Evolutionary conservation across 2,113 vertebrate species (phyloP), one percentile per base, ranked within the genome.

Genomic region (Gymnorhina tibicen): DNA sequence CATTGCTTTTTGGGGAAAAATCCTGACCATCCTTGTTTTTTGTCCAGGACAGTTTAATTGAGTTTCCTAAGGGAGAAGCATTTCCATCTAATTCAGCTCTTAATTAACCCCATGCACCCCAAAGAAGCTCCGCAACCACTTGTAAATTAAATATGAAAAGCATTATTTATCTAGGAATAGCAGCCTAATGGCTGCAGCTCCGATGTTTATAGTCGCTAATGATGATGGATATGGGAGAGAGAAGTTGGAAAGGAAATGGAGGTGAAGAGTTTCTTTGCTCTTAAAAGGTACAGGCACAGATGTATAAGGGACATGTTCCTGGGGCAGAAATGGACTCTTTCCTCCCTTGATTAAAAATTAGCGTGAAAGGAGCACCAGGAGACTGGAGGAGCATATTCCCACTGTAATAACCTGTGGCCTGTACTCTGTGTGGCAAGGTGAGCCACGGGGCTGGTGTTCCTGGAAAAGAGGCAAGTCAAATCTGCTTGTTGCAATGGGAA

Each of bases 61-160:
- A 83, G 55, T 97, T 94, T 97, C 97, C 95, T 94, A 53, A 7
- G 98, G 96, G 97, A 97, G 76, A 95, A 92, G 79, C 81, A 88
- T 96, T 96, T 97, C 91, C 92, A 96, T 97, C 97, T 97, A 97
- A 98, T 97, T 98, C 91, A 89, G 94, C 94, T 97, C 96, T 97
- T 98, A 97, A 98, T 98, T 98, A 98, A 98, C 97, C 98, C 97
- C n/a, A 1, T 93, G 90, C 81, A 96, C 92, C 94, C 98, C 97
- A 95, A 98, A 97, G 97, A 98, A 91, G 76, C 53, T 97, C 89
- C 26, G 74, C 93, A 98, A 87, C 96, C 84, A 91, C 95, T 97
- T 93, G 55, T 98, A 98, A 98, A 97, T 98, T 98, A 97, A 98
- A 98, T 98, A 98, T 97, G 98, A 98, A 98, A 98, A 98, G 97